Percentiles rank a stretch among this genome's conserved stretches.
These are phyloP conservation scores for Nephrotoma flavescens DNA, from an alignment of 2,888 invertebrate genomes.

Conservation along the genomic window DNA sequence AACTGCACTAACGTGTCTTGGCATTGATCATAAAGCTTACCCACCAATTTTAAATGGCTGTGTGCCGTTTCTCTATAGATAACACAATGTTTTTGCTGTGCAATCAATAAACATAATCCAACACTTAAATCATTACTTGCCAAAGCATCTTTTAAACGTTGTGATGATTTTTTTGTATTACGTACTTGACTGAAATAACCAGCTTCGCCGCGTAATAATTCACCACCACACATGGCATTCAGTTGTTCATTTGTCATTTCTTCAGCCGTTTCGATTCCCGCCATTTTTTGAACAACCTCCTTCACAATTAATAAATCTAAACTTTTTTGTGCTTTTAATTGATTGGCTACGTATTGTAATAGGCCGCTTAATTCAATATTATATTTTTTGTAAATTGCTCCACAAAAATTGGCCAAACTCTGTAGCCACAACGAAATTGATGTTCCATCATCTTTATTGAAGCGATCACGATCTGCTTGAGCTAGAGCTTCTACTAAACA, in stretches of 20 bases:
- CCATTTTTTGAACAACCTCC: slow-evolving; percentile 98
- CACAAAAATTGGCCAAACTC: slow-evolving; percentile 88
- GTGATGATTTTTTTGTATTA: slow-evolving; percentile 91
- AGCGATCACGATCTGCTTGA: slow-evolving; percentile 55
- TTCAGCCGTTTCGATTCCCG: slow-evolving; percentile 92
- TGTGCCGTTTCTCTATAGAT: slow-evolving; percentile 71
- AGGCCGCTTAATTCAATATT: slow-evolving; percentile 89
- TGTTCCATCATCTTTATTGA: slow-evolving; percentile 70
- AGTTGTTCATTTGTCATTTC: slow-evolving; percentile 94
- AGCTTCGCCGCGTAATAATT: slow-evolving; percentile 87
- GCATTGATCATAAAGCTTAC: slow-evolving; percentile 76
- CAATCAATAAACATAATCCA: slow-evolving; percentile 83
- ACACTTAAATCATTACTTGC: slow-evolving; percentile 88
- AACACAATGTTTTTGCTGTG: slow-evolving; percentile 93
- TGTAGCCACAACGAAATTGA: slow-evolving; percentile 90
- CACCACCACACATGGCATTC: slow-evolving; percentile 94
- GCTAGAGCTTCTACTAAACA: slow-evolving; percentile 89
- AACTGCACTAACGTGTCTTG: slow-evolving; percentile 98
- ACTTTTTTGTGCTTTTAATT: slow-evolving; percentile 88
- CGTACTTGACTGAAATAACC: slow-evolving; percentile 95
- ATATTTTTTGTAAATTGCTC: slow-evolving; percentile 94
- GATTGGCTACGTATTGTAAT: slow-evolving; percentile 93
- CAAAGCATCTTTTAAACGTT: slow-evolving; percentile 87
- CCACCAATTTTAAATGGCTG: slow-evolving; percentile 78
- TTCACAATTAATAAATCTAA: slow-evolving; percentile 85